Percentiles rank a stretch among this genome's conserved stretches.
Conservation (phyloP, 2,888 invertebrate genomes). For the Caenorhabditis zanzibari region DNA sequence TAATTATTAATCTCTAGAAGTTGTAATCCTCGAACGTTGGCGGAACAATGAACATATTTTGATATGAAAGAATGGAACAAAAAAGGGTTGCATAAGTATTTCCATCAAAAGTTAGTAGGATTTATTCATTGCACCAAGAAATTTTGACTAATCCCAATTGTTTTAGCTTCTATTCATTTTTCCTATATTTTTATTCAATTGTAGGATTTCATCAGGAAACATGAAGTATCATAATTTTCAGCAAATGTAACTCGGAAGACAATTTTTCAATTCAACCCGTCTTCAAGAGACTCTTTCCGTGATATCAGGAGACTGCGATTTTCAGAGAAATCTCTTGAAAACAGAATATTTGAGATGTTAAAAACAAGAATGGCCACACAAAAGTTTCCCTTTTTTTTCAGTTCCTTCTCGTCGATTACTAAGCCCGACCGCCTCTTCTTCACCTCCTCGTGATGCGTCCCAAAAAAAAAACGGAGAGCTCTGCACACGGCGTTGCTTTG, state of each 20-base stretch:
- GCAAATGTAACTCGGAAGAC: not conserved
- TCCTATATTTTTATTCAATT: no score
- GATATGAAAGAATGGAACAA: no score
- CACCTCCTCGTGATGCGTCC: conserved; percentile 60
- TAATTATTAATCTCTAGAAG: no score
- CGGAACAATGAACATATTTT: no score
- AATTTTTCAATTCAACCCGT: not conserved
- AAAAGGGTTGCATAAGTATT: no score
- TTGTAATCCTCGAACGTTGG: no score
- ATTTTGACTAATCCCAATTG: no score
- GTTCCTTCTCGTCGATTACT: conserved; percentile 52
- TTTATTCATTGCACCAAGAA: no score
- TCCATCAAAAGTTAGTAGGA: no score
- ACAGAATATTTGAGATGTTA: conserved; percentile 9
- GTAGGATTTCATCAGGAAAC: no score
- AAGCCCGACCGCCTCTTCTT: conserved; percentile 51
- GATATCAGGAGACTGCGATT: not conserved
- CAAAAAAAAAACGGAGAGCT: conserved; percentile 44
- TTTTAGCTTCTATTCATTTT: no score
- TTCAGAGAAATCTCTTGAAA: conserved; percentile 6
- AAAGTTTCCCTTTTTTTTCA: conserved; percentile 1
- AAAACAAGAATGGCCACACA: conserved; percentile 33
- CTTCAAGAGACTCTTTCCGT: no score
- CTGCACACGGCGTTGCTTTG: conserved; percentile 39
- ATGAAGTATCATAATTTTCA: not conserved